Conservation (phyloP, 1,140 invertebrate species). For the Condylostylus longicornis region DNA sequence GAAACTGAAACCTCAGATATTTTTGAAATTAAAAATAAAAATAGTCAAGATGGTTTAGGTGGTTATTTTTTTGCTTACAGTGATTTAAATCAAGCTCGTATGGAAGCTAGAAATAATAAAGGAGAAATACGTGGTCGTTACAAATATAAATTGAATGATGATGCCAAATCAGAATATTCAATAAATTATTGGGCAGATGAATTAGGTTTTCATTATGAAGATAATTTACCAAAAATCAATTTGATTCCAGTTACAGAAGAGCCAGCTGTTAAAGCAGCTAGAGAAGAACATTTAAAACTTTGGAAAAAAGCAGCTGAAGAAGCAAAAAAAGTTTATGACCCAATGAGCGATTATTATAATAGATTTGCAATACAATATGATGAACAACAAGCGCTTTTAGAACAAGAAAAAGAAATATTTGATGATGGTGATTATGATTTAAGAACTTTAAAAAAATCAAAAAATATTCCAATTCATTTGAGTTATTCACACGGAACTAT, state of each 20-base stretch:
- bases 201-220: conserved; percentile 42
- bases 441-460: too few relatives aligned
- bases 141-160: conserved; percentile 2
- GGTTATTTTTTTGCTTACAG: conserved; percentile 40
- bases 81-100: conserved; percentile 39
- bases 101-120: conserved; percentile 10
- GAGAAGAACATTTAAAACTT: conserved; percentile 37
- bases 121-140: conserved; percentile 3
- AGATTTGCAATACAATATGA: conserved; percentile 1
- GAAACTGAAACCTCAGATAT: too few relatives aligned
- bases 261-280: conserved; percentile 36
- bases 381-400: too few relatives aligned
- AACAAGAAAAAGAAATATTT: too few relatives aligned
- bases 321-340: conserved; percentile 23
- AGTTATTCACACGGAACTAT: too few relatives aligned
- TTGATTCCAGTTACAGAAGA: conserved; percentile 37
- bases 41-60: conserved; percentile 39
- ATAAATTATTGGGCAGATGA: conserved; percentile 43
- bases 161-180: too few relatives aligned
- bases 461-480: too few relatives aligned
- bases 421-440: too few relatives aligned
- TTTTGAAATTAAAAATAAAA: too few relatives aligned
- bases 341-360: conserved; percentile 9
- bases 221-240: conserved; percentile 39
- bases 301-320: conserved; percentile 39